Evolutionary conservation across 1,140 invertebrate species (phyloP).

Genomic region (Drosophila willistoni): DNA sequence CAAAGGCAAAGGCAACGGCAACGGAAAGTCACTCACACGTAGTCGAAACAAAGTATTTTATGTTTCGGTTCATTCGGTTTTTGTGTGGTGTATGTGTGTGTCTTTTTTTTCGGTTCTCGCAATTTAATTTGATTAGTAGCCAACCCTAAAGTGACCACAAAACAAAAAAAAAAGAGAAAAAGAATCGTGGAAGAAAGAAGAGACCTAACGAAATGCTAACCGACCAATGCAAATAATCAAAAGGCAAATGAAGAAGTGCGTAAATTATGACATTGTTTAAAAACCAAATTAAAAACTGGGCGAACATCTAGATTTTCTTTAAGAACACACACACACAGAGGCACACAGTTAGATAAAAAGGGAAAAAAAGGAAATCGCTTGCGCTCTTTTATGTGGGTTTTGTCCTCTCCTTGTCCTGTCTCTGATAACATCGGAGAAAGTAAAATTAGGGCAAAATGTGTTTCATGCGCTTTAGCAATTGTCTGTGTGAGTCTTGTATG

Average conservation of each 20-base stretch:
- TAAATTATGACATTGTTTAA: constrained; percentile 73
- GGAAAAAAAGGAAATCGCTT: constrained; percentile 43
- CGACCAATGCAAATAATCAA: constrained; percentile 55
- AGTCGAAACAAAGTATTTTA: constrained; percentile 27
- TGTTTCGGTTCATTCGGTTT: constrained; percentile 44
- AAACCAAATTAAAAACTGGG: constrained; percentile 27
- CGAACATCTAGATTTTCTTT: constrained; percentile 19
- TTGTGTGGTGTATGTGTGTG: constrained; percentile 6
- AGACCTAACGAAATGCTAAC: constrained; percentile 49
- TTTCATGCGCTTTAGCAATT: constrained; percentile 36
- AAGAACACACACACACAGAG: constrained; percentile 24
- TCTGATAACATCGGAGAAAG: constrained; percentile 79
- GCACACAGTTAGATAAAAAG: background rate
- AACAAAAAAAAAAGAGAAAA: constrained; percentile 4
- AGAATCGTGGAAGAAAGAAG: constrained; percentile 27
- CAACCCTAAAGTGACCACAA: constrained; percentile 19
- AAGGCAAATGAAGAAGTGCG: constrained; percentile 67
- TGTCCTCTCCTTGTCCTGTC: constrained; percentile 35
- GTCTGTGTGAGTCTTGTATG: background rate
- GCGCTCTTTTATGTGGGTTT: constrained; percentile 38
- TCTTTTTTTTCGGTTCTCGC: constrained; percentile 32
- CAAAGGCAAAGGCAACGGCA: background rate
- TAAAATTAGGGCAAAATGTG: constrained; percentile 78
- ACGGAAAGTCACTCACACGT: constrained; percentile 9
- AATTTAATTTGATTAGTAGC: constrained; percentile 67